Percentiles rank a stretch among this genome's conserved stretches.
Evolutionary conservation across 2,113 vertebrate genomes (phyloP).

Genomic region (Chaenogobius annularis): DNA sequence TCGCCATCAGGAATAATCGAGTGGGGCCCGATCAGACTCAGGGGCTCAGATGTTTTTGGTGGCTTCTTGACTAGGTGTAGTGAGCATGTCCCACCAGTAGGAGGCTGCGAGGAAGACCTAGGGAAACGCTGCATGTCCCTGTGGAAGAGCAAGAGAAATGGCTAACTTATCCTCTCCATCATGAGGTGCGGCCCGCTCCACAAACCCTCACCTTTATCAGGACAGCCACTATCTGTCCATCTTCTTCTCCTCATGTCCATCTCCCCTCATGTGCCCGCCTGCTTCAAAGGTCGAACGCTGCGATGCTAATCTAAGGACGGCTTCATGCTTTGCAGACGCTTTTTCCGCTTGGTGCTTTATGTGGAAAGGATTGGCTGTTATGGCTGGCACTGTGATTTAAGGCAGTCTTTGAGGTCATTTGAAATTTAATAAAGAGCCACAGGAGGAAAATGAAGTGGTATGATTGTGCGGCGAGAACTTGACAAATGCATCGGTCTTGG

Average conservation of each 20-base stretch:
- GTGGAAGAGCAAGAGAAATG: slow-evolving; percentile 5
- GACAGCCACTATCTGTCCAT: slow-evolving; percentile 17
- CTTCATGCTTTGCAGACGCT: slow-evolving; percentile 17
- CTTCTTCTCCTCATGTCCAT: slow-evolving; percentile 26
- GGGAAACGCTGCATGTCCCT: background rate
- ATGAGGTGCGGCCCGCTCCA: slow-evolving; percentile 8
- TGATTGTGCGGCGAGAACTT: slow-evolving; percentile 20
- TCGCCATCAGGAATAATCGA: no score
- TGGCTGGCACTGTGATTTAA: slow-evolving; percentile 44
- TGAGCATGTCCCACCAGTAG: background rate
- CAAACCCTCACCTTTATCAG: slow-evolving; percentile 28
- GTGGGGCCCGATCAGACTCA: background rate
- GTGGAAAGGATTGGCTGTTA: slow-evolving; percentile 36
- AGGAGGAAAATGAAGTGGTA: slow-evolving; percentile 23
- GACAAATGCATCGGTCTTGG: background rate
- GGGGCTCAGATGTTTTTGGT: background rate
- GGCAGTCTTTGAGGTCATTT: slow-evolving; percentile 35
- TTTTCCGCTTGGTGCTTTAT: slow-evolving; percentile 28
- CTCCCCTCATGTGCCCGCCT: slow-evolving; percentile 11
- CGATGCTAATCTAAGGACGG: slow-evolving; percentile 29
- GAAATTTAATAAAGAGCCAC: slow-evolving; percentile 42
- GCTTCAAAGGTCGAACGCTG: slow-evolving; percentile 35
- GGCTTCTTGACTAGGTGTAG: background rate
- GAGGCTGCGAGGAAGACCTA: background rate
- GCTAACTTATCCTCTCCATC: background rate